Percentiles rank a stretch among this genome's conserved stretches.
Conservation (phyloP, 2,797 vertebrate species). For the Danio aesculapii region DNA sequence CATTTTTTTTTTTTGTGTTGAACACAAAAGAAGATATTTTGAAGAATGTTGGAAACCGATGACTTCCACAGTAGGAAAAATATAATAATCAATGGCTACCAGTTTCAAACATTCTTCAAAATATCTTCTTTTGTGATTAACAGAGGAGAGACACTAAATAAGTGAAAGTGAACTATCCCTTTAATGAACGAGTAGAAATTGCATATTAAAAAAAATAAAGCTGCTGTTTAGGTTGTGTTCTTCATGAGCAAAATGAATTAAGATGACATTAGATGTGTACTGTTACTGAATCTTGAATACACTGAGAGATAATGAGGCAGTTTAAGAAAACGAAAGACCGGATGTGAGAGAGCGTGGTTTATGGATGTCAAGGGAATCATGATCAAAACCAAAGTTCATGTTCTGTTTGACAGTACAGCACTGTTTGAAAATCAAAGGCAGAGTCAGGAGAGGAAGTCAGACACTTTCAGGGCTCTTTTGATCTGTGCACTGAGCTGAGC, state of each 20-base stretch:
- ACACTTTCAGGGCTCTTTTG: slow-evolving; percentile 11
- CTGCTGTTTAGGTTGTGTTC: not conserved
- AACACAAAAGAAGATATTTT: too few relatives aligned
- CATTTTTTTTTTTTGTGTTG: too few relatives aligned
- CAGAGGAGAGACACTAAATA: too few relatives aligned
- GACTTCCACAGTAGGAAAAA: too few relatives aligned
- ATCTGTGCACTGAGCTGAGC: not conserved
- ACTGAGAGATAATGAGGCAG: not conserved
- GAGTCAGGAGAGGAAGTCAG: slow-evolving; percentile 22
- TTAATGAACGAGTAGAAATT: too few relatives aligned
- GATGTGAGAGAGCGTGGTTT: not conserved
- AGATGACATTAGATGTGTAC: not conserved
- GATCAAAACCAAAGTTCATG: slow-evolving; percentile 20
- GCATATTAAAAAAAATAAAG: too few relatives aligned
- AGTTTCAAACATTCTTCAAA: too few relatives aligned
- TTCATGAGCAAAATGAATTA: not conserved
- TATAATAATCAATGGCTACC: too few relatives aligned
- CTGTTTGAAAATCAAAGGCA: slow-evolving; percentile 28
- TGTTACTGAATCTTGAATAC: not conserved
- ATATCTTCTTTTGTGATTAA: too few relatives aligned
- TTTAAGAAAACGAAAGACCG: slow-evolving; percentile 11
- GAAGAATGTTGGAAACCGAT: too few relatives aligned
- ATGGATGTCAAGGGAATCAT: slow-evolving; percentile 10
- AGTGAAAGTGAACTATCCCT: too few relatives aligned
- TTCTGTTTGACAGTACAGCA: slow-evolving; percentile 15